Conservation (phyloP, 2,113 vertebrate genomes). For the Neopipo cinnamomea region DNA sequence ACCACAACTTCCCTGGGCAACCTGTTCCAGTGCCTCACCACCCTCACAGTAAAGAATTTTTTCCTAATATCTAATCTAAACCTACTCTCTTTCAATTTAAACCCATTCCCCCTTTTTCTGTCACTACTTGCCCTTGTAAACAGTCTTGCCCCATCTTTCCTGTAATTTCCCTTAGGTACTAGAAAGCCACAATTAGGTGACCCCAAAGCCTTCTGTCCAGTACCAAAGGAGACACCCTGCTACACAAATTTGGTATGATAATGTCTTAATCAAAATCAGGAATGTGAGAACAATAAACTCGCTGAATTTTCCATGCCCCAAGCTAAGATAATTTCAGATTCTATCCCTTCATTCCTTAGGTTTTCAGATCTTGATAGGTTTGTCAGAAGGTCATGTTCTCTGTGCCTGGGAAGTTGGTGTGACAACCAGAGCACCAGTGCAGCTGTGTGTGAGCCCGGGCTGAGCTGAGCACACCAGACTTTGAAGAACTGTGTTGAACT, state of each 20-base stretch:
- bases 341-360: background rate
- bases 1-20: background rate
- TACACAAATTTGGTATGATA: background rate
- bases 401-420: background rate
- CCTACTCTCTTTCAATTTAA: background rate
- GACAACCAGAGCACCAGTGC: background rate
- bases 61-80: background rate
- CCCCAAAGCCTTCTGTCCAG: background rate
- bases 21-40: background rate
- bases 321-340: background rate
- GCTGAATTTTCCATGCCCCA: background rate
- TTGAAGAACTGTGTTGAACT: background rate
- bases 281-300: background rate
- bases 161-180: background rate
- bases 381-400: background rate
- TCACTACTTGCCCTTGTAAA: background rate
- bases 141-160: background rate
- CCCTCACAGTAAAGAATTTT: background rate
- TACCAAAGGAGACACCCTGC: background rate
- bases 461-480: background rate
- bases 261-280: background rate
- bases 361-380: background rate
- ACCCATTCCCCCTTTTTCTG: background rate
- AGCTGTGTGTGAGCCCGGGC: background rate
- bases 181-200: background rate